These are phyloP conservation scores for Antechinus stuartii DNA, from an alignment of 2,113 vertebrate genomes.

Conservation along the genomic window DNA sequence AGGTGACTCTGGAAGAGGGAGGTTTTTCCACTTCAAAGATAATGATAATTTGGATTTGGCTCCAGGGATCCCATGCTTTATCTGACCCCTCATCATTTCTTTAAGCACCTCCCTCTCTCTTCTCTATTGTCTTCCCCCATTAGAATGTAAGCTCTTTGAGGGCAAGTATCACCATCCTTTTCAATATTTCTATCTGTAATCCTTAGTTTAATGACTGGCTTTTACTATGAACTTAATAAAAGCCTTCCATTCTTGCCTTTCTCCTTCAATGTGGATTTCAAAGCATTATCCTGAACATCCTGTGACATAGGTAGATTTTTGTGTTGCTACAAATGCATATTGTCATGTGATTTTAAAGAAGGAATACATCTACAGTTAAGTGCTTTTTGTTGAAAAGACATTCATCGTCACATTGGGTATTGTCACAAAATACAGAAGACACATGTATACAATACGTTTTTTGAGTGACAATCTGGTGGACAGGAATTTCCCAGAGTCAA, in stretches of 20 bases:
- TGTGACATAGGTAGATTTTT: neutral
- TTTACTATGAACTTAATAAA: neutral
- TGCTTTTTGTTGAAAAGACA: neutral
- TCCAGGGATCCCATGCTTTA: neutral
- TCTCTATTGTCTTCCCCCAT: neutral
- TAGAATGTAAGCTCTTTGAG: neutral
- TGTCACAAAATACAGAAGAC: neutral
- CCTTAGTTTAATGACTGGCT: neutral
- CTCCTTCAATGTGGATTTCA: neutral
- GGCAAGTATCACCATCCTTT: neutral
- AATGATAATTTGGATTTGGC: neutral
- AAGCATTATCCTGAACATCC: neutral
- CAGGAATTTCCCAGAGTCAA: neutral
- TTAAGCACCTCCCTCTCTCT: neutral
- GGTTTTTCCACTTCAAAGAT: neutral
- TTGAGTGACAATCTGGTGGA: neutral
- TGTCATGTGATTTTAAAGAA: neutral
- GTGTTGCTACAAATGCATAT: neutral
- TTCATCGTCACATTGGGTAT: neutral
- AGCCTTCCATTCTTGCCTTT: neutral
- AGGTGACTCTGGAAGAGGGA: neutral
- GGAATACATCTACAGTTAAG: neutral
- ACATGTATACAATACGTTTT: neutral
- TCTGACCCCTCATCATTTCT: neutral
- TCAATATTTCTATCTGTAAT: neutral